phyloP scores from a whole-genome alignment of 1,140 invertebrate species.

The Aphelinus atriplicis region DNA sequence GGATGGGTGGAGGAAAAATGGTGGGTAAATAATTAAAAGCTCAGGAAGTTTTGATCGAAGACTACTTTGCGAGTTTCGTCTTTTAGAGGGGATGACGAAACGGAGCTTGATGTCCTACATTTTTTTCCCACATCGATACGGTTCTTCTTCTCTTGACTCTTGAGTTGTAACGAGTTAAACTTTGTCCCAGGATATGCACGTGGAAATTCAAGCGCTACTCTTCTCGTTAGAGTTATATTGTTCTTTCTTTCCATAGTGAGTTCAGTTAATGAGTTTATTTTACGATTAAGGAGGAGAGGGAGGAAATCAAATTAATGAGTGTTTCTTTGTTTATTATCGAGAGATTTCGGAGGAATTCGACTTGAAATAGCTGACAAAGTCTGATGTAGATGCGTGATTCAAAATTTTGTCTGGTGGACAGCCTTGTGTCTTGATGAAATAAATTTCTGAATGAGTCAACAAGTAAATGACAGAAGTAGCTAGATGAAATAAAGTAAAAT shows the following conservation, averaged over 20 bases:
- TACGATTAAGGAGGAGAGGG: no score
- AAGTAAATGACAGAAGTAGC: background rate
- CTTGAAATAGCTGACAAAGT: background rate
- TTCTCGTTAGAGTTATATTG: no score
- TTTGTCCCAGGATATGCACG: no score
- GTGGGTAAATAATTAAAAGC: constrained; percentile 1
- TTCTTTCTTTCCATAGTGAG: no score
- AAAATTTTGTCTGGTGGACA: background rate
- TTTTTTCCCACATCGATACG: no score
- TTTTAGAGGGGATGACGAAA: background rate
- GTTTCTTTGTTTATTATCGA: background rate
- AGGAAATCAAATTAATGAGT: background rate
- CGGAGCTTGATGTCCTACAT: no score
- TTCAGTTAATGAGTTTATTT: no score
- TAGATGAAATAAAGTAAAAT: constrained; percentile 13
- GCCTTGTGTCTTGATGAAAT: constrained; percentile 30
- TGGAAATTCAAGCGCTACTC: no score
- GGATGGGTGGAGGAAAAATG: no score
- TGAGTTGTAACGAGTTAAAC: no score
- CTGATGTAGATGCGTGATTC: background rate
- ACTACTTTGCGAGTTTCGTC: constrained; percentile 9
- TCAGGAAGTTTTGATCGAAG: background rate
- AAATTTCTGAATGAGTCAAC: background rate
- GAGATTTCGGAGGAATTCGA: background rate
- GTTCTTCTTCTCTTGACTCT: no score